phyloP scores from a whole-genome alignment of 2,888 invertebrate genomes.

The Teleogryllus oceanicus region DNA sequence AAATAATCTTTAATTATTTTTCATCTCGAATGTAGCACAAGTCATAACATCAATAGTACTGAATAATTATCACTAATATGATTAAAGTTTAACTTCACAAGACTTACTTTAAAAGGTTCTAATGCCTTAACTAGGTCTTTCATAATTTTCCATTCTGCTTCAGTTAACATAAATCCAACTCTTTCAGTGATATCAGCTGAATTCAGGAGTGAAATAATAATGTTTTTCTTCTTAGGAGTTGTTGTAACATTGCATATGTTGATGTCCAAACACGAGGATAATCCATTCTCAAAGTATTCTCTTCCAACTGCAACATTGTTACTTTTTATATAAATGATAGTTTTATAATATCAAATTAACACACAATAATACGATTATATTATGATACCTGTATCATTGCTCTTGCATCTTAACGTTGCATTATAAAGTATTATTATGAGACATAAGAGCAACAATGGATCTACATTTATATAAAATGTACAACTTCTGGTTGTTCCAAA shows the following conservation, averaged over 20 bases:
- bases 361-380: neutral
- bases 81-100: too few species aligned
- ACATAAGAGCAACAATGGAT: slow-evolving; percentile 46
- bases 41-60: too few species aligned
- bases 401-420: slow-evolving; percentile 47
- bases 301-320: slow-evolving; percentile 34
- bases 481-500: slow-evolving; percentile 47
- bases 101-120: slow-evolving; percentile 48
- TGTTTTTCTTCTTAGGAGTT: slow-evolving; percentile 45
- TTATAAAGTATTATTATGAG: slow-evolving; percentile 44
- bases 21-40: too few species aligned
- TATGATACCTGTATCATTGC: slow-evolving; percentile 39
- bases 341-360: neutral
- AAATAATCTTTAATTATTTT: too few species aligned
- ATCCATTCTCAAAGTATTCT: slow-evolving; percentile 42
- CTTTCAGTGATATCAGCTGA: slow-evolving; percentile 45
- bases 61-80: too few species aligned
- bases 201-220: slow-evolving; percentile 45
- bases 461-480: slow-evolving; percentile 48
- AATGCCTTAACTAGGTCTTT: slow-evolving; percentile 49
- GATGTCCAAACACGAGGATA: slow-evolving; percentile 50
- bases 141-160: slow-evolving; percentile 49
- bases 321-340: neutral
- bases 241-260: slow-evolving; percentile 50
- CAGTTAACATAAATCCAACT: slow-evolving; percentile 43